Evolutionary conservation across 2,113 vertebrate species (phyloP).

Genomic region (Chaetodon trifascialis): DNA sequence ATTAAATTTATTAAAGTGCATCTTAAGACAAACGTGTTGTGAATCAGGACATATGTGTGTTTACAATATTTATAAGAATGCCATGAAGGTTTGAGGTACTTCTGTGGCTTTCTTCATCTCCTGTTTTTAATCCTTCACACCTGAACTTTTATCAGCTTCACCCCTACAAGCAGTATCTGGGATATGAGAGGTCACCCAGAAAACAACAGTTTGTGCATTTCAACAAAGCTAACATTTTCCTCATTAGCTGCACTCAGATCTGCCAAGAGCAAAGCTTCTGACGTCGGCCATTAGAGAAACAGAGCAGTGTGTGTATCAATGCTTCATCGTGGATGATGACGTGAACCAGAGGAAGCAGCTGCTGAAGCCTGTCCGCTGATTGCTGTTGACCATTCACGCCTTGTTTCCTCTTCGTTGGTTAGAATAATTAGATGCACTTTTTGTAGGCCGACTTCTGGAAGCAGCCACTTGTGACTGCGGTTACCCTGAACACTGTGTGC

Average conservation of each 20-base stretch:
- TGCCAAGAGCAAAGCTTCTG: neutral
- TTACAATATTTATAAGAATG: neutral
- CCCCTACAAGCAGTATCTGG: accelerated
- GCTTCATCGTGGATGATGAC: neutral
- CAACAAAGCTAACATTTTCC: neutral
- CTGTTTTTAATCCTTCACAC: neutral
- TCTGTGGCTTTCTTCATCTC: neutral
- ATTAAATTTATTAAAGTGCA: neutral
- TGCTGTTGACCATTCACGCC: neutral
- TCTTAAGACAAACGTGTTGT: neutral
- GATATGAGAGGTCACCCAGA: neutral
- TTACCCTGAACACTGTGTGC: neutral
- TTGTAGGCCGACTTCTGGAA: neutral
- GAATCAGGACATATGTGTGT: neutral
- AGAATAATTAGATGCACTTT: neutral
- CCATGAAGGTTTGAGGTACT: neutral
- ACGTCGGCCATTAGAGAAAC: neutral
- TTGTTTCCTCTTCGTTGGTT: neutral
- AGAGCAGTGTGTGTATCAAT: neutral
- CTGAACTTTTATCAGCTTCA: slow-evolving; percentile 1
- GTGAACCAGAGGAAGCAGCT: neutral
- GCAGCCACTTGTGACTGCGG: neutral
- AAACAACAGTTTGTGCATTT: neutral
- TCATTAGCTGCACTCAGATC: neutral
- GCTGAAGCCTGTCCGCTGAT: neutral